A percentile compares a stretch with the other conserved stretches of the same genome.
Evolutionary conservation across 2,113 vertebrate species (phyloP).

Genomic region (Bucco capensis): DNA sequence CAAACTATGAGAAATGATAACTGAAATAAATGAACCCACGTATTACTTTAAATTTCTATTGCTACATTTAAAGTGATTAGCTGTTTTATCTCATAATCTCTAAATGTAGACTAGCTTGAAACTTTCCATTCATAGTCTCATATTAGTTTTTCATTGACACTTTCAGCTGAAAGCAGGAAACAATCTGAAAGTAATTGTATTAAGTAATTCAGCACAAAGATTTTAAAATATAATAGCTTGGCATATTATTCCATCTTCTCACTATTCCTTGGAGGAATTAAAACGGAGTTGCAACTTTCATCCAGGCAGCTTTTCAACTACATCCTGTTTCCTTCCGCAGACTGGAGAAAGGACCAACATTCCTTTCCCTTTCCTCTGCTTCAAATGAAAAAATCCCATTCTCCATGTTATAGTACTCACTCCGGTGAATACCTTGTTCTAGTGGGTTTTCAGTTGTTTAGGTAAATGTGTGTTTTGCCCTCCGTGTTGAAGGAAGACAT

Average conservation of each 20-base stretch:
- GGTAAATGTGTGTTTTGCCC: background rate
- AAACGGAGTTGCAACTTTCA: slow-evolving; percentile 36
- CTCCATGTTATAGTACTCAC: background rate
- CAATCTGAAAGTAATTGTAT: slow-evolving; percentile 46
- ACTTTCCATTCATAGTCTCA: background rate
- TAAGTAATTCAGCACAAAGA: slow-evolving; percentile 32
- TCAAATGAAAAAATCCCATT: background rate
- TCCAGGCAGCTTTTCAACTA: slow-evolving; percentile 44
- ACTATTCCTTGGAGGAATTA: slow-evolving; percentile 38
- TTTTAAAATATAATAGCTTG: slow-evolving; percentile 50
- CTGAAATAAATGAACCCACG: background rate
- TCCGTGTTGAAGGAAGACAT: background rate
- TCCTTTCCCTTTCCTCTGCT: background rate
- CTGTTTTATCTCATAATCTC: slow-evolving; percentile 27
- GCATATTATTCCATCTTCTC: slow-evolving; percentile 30
- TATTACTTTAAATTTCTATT: background rate
- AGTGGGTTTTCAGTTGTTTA: background rate
- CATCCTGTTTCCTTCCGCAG: slow-evolving; percentile 65
- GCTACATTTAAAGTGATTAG: background rate
- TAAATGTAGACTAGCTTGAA: background rate
- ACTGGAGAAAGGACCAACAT: background rate
- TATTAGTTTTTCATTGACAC: slow-evolving; percentile 37
- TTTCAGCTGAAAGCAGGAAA: slow-evolving; percentile 60
- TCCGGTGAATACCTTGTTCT: rapidly evolving
- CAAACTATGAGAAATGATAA: background rate